Conservation (phyloP, 2,888 invertebrate species). For the Anagyrus pseudococci region DNA sequence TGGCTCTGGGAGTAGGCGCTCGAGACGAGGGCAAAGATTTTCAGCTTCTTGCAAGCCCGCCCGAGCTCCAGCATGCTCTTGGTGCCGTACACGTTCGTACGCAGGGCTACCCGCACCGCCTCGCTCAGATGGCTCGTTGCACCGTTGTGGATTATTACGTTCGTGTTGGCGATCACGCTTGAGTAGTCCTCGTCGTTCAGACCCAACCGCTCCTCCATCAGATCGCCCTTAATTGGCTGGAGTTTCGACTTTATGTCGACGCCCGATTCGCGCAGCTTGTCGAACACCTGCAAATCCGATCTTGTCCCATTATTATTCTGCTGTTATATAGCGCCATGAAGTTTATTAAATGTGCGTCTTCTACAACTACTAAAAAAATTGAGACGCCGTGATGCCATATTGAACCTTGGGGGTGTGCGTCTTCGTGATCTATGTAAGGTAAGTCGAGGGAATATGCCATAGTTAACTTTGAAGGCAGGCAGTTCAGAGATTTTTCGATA, state of each 20-base stretch:
- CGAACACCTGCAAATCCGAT: slow-evolving; percentile 48
- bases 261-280: slow-evolving; percentile 37
- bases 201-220: slow-evolving; percentile 40
- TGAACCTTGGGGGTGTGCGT: no score
- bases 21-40: slow-evolving; percentile 47
- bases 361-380: no score
- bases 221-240: slow-evolving; percentile 42
- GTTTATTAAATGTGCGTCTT: no score
- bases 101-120: slow-evolving; percentile 38
- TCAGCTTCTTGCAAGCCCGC: slow-evolving; percentile 42
- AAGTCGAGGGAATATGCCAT: no score
- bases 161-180: slow-evolving; percentile 39
- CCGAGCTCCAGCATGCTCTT: slow-evolving; percentile 47
- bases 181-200: slow-evolving; percentile 41
- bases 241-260: slow-evolving; percentile 44
- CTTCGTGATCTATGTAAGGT: no score
- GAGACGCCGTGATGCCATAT: no score
- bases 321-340: no score
- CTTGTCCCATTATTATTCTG: no score
- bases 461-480: no score
- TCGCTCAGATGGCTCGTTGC: slow-evolving; percentile 41
- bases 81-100: slow-evolving; percentile 47
- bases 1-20: slow-evolving; percentile 46
- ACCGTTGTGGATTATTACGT: slow-evolving; percentile 50
- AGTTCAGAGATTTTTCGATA: no score